Conservation (phyloP, 2,888 invertebrate genomes). For the Bellardia bayeri region DNA sequence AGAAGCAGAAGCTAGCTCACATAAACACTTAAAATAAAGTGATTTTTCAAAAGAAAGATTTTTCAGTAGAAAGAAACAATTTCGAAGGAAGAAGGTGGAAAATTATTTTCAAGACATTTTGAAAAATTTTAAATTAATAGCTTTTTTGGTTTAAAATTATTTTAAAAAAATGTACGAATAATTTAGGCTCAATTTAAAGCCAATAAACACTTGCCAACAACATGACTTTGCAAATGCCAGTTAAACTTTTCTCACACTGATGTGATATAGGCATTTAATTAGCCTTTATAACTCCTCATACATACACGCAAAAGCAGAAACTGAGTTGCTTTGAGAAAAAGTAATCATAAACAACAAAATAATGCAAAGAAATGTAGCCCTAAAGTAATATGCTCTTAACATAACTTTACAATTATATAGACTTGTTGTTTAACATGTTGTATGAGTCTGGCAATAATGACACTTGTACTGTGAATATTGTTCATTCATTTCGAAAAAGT, state of each 20-base stretch:
- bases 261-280: neutral
- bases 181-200: no score
- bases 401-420: conserved; percentile 10
- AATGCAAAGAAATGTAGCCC: neutral
- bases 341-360: neutral
- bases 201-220: neutral
- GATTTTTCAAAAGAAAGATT: neutral
- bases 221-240: neutral
- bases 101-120: no score
- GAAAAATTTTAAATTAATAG: no score
- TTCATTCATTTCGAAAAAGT: conserved; percentile 23
- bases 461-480: conserved; percentile 64
- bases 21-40: neutral
- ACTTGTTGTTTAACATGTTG: conserved; percentile 47
- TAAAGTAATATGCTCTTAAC: conserved; percentile 17
- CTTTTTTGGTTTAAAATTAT: no score
- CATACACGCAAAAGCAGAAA: no score
- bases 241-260: no score
- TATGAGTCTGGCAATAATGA: conserved; percentile 60
- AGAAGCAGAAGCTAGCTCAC: neutral
- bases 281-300: neutral
- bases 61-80: neutral
- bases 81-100: neutral
- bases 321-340: neutral
- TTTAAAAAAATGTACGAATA: no score